phyloP scores from a whole-genome alignment of 2,797 vertebrate species.

The Pipistrellus kuhlii region DNA sequence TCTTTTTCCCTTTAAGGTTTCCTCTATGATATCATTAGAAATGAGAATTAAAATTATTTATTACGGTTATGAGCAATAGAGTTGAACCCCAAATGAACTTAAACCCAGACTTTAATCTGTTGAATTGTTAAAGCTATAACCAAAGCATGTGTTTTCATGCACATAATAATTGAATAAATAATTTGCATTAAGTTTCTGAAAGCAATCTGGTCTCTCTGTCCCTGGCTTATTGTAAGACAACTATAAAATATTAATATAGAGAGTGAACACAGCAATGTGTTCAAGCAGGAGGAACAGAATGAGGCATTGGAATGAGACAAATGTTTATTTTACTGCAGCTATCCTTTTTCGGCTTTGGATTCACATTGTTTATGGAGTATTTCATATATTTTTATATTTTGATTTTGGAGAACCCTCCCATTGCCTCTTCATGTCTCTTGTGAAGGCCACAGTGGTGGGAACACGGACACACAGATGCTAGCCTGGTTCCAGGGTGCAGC shows the following conservation, averaged over 20 bases:
- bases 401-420: conserved; percentile 37
- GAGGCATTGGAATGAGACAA: conserved; percentile 62
- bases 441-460: neutral
- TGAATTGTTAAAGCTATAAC: conserved; percentile 61
- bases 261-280: conserved; percentile 62
- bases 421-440: neutral
- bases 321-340: conserved; percentile 53
- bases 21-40: conserved; percentile 82
- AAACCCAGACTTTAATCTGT: conserved; percentile 65
- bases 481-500: neutral
- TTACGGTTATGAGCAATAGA: conserved; percentile 49
- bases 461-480: neutral
- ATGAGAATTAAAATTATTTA: conserved; percentile 45
- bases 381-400: conserved; percentile 60
- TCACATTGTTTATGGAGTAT: conserved; percentile 38
- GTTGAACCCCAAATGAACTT: conserved; percentile 65
- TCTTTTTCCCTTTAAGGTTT: conserved; percentile 79
- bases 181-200: conserved; percentile 74
- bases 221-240: conserved; percentile 71
- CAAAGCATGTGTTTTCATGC: conserved; percentile 60
- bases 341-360: conserved; percentile 50
- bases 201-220: conserved; percentile 70
- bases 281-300: conserved; percentile 57
- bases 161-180: conserved; percentile 71
- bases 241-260: conserved; percentile 74